Percentiles rank a stretch among this genome's conserved stretches.
phyloP scores from a whole-genome alignment of 2,888 invertebrate species.

The Diarsia mendica region DNA sequence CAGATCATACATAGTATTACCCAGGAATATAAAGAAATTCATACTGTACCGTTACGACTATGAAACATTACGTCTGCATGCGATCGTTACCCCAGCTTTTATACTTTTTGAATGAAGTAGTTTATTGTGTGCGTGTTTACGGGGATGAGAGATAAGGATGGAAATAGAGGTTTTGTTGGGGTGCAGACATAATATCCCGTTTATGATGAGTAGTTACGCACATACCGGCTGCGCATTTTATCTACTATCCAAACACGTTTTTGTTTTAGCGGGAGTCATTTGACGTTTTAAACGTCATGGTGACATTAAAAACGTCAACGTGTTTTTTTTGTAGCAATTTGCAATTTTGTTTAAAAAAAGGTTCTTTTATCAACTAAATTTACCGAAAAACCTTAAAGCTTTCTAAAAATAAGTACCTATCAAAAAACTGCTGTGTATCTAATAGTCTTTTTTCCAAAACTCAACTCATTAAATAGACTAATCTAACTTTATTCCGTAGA shows the following conservation, averaged over 20 bases:
- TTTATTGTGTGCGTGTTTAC: conserved; percentile 58
- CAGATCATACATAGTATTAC: conserved; percentile 76
- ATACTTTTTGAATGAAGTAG: conserved; percentile 62
- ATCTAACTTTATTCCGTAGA: conserved; percentile 53
- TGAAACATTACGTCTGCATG: conserved; percentile 56
- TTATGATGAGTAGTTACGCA: conserved; percentile 49
- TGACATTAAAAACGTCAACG: background rate
- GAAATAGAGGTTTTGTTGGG: conserved; percentile 37
- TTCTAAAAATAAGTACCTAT: background rate
- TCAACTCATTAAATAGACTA: conserved; percentile 34
- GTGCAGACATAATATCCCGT: conserved; percentile 39
- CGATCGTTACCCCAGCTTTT: conserved; percentile 51
- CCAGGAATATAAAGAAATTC: conserved; percentile 65
- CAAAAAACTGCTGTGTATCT: background rate
- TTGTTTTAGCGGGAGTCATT: background rate
- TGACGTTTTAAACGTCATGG: conserved; percentile 1
- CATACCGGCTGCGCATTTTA: conserved; percentile 3
- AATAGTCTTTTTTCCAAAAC: background rate
- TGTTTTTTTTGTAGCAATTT: background rate
- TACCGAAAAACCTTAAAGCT: background rate
- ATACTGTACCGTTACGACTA: conserved; percentile 43
- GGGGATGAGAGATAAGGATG: conserved; percentile 37
- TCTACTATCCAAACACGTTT: background rate
- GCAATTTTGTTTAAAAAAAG: background rate
- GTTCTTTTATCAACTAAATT: background rate